A percentile compares a stretch with the other conserved stretches of the same genome.
Conservation (phyloP, 1,140 invertebrate species). For the Aplysia californica region DNA sequence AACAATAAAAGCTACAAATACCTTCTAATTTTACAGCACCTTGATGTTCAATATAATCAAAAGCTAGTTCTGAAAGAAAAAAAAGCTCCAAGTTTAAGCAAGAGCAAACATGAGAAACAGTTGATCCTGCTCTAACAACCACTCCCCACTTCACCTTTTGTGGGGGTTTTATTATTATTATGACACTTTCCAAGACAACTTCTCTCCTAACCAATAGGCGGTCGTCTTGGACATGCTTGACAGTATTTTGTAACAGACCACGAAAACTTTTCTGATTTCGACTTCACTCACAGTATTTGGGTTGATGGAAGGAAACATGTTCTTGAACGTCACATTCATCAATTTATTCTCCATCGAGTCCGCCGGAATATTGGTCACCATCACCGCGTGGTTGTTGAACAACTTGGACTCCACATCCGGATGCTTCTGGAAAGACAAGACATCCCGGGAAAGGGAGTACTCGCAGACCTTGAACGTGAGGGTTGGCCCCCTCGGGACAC, state of each 20-base stretch:
- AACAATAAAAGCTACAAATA: not conserved
- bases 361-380: constrained; percentile 94
- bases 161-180: no score
- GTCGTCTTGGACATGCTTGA: no score
- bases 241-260: no score
- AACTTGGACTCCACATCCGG: constrained; percentile 77
- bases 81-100: no score
- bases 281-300: constrained; percentile 83
- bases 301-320: constrained; percentile 98
- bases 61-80: no score
- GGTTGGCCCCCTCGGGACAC: constrained; percentile 80
- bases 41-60: no score
- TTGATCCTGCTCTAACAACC: no score
- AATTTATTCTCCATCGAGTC: constrained; percentile 84
- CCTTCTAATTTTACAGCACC: not conserved
- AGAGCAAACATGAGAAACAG: no score
- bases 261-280: no score
- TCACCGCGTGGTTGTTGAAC: constrained; percentile 87
- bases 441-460: constrained; percentile 86
- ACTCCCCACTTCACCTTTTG: no score
- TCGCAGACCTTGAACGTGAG: constrained; percentile 85
- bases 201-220: no score
- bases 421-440: constrained; percentile 84
- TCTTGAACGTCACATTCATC: constrained; percentile 95
- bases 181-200: no score